These are phyloP conservation scores for Etia nguti DNA, from an alignment of 2,113 vertebrate species.

Conservation along the genomic window DNA sequence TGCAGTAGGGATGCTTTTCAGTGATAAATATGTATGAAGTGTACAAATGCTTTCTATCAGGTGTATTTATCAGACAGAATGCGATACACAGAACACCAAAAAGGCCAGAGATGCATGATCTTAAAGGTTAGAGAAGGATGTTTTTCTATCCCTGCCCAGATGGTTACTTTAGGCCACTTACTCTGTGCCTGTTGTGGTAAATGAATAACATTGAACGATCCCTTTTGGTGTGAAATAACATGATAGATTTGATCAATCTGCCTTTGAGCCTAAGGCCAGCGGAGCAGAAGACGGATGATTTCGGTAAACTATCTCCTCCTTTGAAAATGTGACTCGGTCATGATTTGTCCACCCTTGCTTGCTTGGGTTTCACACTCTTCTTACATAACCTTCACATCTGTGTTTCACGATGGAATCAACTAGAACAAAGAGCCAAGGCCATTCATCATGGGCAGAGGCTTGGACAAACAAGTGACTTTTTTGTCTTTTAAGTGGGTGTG, in stretches of 20 bases:
- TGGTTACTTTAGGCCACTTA: background rate
- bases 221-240: background rate
- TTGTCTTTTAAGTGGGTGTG: constrained; percentile 51
- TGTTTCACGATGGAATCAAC: constrained; percentile 26
- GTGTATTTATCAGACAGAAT: background rate
- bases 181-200: background rate
- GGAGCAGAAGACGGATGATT: constrained; percentile 13
- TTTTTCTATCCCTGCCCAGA: background rate
- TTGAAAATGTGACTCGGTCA: background rate
- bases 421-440: constrained; percentile 19
- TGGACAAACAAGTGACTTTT: constrained; percentile 46
- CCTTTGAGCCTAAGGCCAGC: background rate
- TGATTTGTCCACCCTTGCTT: constrained; percentile 8
- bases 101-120: background rate
- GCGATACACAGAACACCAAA: background rate
- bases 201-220: constrained; percentile 16
- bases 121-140: background rate
- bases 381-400: constrained; percentile 24
- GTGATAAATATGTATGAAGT: background rate
- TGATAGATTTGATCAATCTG: constrained; percentile 18
- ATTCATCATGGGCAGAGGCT: constrained; percentile 51
- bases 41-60: background rate
- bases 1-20: background rate
- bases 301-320: background rate
- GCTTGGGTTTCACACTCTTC: constrained; percentile 30